phyloP scores from a whole-genome alignment of 1,140 invertebrate species.

The Coptotermes formosanus region DNA sequence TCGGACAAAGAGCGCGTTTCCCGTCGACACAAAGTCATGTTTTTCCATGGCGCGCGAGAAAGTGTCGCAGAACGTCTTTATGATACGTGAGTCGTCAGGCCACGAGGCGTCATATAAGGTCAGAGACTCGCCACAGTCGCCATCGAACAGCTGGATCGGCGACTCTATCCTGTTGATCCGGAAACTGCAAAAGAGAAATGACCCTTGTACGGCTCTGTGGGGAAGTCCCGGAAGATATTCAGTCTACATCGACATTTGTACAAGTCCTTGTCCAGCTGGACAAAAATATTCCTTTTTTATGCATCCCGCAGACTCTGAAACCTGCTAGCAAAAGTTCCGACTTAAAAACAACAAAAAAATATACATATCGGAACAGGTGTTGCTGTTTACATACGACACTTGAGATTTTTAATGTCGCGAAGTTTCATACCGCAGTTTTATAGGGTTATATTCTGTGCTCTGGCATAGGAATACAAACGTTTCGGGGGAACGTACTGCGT shows the following conservation, averaged over 20 bases:
- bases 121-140: constrained; percentile 84
- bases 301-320: neutral
- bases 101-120: constrained; percentile 82
- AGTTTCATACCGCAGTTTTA: too few relatives aligned
- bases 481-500: too few relatives aligned
- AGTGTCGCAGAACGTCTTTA: constrained; percentile 90
- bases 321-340: constrained; percentile 17
- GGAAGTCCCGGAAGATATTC: too few relatives aligned
- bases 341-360: too few relatives aligned
- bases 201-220: neutral
- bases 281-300: constrained; percentile 24
- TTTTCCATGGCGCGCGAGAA: constrained; percentile 89
- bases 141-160: constrained; percentile 78
- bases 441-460: too few relatives aligned
- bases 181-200: constrained; percentile 58
- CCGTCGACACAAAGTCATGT: constrained; percentile 84
- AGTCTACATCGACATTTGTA: too few relatives aligned
- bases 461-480: too few relatives aligned
- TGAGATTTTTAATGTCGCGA: too few relatives aligned
- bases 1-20: constrained; percentile 78
- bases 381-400: too few relatives aligned
- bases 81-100: constrained; percentile 81
- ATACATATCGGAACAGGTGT: too few relatives aligned
- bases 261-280: neutral
- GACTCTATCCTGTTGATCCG: constrained; percentile 86